phyloP scores from a whole-genome alignment of 2,113 vertebrate genomes.

The Macquaria australasica region DNA sequence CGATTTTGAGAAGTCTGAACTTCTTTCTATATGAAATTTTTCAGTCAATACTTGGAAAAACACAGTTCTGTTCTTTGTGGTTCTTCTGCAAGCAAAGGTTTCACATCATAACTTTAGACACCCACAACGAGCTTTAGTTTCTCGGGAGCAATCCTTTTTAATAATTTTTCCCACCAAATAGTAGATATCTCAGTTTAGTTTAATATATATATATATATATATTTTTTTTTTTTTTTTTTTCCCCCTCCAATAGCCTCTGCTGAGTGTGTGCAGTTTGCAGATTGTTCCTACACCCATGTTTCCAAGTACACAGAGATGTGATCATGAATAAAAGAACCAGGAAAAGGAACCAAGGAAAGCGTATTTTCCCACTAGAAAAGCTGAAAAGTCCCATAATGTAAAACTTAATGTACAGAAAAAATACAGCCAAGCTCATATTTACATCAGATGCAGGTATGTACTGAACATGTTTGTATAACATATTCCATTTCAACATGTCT shows the following conservation, averaged over 20 bases:
- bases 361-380: conserved; percentile 13
- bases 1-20: not conserved
- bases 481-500: not conserved
- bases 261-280: not conserved
- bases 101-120: not conserved
- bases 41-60: not conserved
- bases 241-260: not conserved
- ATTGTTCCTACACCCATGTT: not conserved
- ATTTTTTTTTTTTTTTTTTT: no score
- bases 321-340: conserved; percentile 27
- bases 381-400: not conserved
- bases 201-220: not conserved
- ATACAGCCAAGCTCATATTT: not conserved
- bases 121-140: conserved; percentile 1
- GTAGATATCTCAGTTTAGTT: not conserved
- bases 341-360: not conserved
- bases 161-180: not conserved
- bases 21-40: not conserved
- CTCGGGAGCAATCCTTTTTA: not conserved
- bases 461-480: not conserved
- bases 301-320: not conserved
- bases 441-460: not conserved
- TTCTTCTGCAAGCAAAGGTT: not conserved
- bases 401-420: no score
- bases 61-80: no score